Evolutionary conservation across 2,113 vertebrate species (phyloP).

Genomic region (Microcebus jonahi): DNA sequence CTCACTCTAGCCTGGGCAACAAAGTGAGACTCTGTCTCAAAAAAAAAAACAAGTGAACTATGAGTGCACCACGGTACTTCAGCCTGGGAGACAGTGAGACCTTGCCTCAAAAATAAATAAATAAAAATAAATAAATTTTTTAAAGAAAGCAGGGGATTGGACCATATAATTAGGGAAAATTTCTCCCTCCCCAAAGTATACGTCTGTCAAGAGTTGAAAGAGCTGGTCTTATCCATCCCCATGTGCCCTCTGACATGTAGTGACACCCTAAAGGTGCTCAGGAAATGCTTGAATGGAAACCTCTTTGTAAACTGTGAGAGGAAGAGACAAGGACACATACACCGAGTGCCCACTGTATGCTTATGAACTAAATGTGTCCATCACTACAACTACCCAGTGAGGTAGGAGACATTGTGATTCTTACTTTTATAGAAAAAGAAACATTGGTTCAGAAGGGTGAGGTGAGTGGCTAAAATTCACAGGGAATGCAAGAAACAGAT

Average conservation of each 20-base stretch:
- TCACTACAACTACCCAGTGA: background rate
- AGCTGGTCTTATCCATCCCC: background rate
- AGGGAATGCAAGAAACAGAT: background rate
- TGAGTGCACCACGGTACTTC: no score
- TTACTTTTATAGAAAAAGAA: background rate
- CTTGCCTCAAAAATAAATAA: no score
- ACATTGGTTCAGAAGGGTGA: background rate
- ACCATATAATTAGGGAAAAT: background rate
- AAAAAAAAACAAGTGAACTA: no score
- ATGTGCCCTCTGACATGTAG: background rate
- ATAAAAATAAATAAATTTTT: no score
- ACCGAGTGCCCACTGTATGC: background rate
- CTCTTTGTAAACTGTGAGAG: constrained; percentile 33
- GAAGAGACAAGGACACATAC: background rate
- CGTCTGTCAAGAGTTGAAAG: background rate
- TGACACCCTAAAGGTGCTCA: background rate
- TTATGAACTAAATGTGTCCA: background rate
- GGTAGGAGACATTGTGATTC: background rate
- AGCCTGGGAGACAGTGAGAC: no score
- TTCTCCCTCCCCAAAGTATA: background rate
- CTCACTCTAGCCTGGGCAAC: no score
- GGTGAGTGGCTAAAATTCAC: background rate
- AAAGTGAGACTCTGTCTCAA: no score
- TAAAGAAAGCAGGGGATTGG: background rate
- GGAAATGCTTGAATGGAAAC: background rate